Evolutionary conservation across 2,113 vertebrate species (phyloP).

Genomic region (Leucopsar rothschildi): DNA sequence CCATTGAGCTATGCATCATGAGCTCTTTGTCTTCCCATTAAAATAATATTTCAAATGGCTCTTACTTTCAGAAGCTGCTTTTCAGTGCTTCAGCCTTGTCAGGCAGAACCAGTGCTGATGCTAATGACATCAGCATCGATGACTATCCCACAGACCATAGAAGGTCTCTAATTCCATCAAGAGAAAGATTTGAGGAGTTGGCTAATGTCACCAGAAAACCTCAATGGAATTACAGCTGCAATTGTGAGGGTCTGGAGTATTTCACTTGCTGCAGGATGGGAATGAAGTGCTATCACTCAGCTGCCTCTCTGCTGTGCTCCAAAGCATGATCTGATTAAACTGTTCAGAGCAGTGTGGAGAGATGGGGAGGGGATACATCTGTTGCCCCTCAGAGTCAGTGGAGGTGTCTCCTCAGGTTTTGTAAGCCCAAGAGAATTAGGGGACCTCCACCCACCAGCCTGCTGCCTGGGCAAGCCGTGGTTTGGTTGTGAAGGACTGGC

Average conservation of each 20-base stretch:
- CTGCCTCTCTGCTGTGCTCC: neutral
- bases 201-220: constrained; percentile 56
- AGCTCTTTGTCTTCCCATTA: neutral
- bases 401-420: neutral
- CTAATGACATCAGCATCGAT: constrained; percentile 51
- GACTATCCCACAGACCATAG: constrained; percentile 38
- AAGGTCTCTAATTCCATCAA: constrained; percentile 57
- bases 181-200: constrained; percentile 34
- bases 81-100: neutral
- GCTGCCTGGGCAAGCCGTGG: neutral
- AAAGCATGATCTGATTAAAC: neutral
- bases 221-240: constrained; percentile 20
- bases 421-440: neutral
- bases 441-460: neutral
- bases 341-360: neutral
- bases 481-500: neutral
- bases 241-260: neutral
- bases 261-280: neutral
- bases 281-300: neutral
- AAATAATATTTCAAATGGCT: neutral
- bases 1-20: neutral
- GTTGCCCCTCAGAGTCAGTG: neutral
- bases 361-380: neutral
- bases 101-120: neutral
- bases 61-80: constrained; percentile 49